These are phyloP conservation scores for Triplophysa rosa DNA, from an alignment of 2,113 vertebrate species.

Conservation along the genomic window DNA sequence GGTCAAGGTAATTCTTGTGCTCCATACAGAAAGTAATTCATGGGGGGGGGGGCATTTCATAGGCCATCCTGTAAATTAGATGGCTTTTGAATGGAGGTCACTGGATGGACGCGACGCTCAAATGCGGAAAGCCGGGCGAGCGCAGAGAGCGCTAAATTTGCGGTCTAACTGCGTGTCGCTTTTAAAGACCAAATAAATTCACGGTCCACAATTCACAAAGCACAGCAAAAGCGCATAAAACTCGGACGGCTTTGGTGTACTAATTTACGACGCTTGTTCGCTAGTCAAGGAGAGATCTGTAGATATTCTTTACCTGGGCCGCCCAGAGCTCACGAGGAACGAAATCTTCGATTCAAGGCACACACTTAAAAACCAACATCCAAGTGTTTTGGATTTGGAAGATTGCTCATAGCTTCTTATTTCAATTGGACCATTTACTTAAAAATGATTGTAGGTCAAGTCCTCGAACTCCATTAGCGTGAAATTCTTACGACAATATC, in stretches of 20 bases:
- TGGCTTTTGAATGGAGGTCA: slow-evolving; percentile 36
- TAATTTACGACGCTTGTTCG: slow-evolving; percentile 44
- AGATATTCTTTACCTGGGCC: slow-evolving; percentile 49
- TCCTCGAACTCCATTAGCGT: not conserved
- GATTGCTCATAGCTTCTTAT: not conserved
- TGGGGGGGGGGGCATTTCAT: slow-evolving; percentile 17
- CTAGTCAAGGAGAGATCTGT: slow-evolving; percentile 44
- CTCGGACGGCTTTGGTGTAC: not conserved
- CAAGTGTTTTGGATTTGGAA: not conserved
- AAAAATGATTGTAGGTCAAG: not conserved
- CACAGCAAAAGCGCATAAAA: slow-evolving; percentile 34
- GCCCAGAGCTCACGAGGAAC: not conserved
- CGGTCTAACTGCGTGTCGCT: slow-evolving; percentile 38
- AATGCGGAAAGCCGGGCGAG: slow-evolving; percentile 21
- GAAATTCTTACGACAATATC: not conserved
- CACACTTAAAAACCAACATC: not conserved
- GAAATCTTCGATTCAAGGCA: too few relatives aligned
- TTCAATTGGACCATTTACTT: not conserved
- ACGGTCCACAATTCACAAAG: slow-evolving; percentile 41
- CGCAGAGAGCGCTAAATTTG: slow-evolving; percentile 29
- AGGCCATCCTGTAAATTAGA: slow-evolving; percentile 44
- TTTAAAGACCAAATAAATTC: slow-evolving; percentile 53
- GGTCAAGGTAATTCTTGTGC: slow-evolving; percentile 17
- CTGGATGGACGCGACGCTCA: slow-evolving; percentile 16
- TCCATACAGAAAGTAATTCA: slow-evolving; percentile 46